Evolutionary conservation across 2,888 invertebrate species (phyloP), one percentile per base, ranked within the genome.

Genomic region (Stictocephala bisonia): DNA sequence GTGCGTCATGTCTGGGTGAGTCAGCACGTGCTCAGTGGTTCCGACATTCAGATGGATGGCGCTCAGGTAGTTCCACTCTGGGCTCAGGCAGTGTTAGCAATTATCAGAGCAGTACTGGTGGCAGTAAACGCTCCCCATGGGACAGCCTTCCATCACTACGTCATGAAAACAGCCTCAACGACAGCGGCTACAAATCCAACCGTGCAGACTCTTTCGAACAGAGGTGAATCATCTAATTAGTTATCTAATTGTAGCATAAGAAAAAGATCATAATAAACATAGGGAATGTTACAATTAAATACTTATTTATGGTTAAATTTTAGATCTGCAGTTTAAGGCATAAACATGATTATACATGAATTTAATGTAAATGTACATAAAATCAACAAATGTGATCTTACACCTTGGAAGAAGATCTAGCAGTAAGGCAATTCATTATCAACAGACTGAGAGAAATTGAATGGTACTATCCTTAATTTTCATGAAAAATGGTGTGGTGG

Each of bases 21-120:
- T 93, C 94, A 24, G 93, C 94, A 75, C 89, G 94, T 27, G 93
- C 93, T 75, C 94, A 94, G 80, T 94, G 94, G 94, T 95, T 94
- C 86, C 90, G 94, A 15, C 94, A 94, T 85, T 94, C 94, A 44
- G 94, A 94, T 82, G 94, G 94, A 56, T 94, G 94, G 94, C 90
- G 91, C 77, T 91, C 91, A 44, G 91, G 91, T 74, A 91, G 90
- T 80, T 90, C 91, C 56, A 90, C 90, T 53, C 86, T 90, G 79
- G 90, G 90, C 77, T 90, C 90, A 24, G 88, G 87, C 35, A 77
- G 90, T 79, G 89, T 90, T 77, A 90, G 90, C 29, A 88, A 87
- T 20, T 83, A 85, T 35, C 77, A 86, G 85, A 71, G 85, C 83
- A 75, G 74, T 58, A 58, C 64, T 4, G 73, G 77, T 1, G 77